Evolutionary conservation across 2,113 vertebrate genomes (phyloP).

Genomic region (Crotalus viridis): DNA sequence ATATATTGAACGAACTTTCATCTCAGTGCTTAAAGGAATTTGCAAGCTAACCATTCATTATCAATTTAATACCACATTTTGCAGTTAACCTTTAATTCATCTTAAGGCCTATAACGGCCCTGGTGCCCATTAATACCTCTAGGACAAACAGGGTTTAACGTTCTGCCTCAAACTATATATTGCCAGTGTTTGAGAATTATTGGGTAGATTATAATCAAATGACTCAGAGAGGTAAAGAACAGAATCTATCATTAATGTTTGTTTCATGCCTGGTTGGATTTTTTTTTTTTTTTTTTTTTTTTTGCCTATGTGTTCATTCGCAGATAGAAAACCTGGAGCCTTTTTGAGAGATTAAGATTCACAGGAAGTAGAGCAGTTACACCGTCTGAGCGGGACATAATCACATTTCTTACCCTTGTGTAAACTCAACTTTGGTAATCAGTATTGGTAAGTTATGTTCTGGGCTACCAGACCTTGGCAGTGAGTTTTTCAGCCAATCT

Average conservation of each 20-base stretch:
- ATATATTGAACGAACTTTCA: neutral
- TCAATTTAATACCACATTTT: neutral
- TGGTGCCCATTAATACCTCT: neutral
- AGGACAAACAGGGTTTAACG: neutral
- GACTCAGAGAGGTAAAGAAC: neutral
- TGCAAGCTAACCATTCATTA: neutral
- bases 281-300: rapidly evolving
- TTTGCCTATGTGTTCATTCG: neutral
- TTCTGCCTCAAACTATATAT: neutral
- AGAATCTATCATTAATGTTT: neutral
- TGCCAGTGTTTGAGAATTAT: neutral
- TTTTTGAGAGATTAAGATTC: neutral
- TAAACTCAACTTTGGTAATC: no score
- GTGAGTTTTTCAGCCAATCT: no score
- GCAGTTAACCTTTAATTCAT: neutral
- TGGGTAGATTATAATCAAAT: neutral
- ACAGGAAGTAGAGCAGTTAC: neutral
- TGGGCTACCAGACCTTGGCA: no score
- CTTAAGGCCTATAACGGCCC: neutral
- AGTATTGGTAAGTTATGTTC: no score
- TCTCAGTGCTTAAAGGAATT: neutral
- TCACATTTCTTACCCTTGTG: no score
- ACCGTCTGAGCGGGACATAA: neutral
- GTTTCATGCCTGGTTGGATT: neutral
- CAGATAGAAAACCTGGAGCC: neutral